phyloP scores from a whole-genome alignment of 2,113 vertebrate genomes.

The Dromaius novaehollandiae region DNA sequence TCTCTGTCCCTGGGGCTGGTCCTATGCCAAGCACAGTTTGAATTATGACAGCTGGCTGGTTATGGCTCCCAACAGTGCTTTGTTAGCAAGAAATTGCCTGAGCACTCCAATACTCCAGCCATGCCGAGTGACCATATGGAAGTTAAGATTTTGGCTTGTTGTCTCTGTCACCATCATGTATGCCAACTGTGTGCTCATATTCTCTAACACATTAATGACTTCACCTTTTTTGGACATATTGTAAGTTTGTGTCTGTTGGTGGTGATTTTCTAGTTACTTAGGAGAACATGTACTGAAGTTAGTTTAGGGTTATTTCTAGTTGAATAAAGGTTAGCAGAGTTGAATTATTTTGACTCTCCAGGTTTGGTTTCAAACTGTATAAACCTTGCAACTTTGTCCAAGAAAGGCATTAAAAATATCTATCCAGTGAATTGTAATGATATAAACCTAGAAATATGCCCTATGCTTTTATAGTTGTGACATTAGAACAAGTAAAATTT shows the following conservation, averaged over 20 bases:
- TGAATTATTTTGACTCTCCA: not conserved
- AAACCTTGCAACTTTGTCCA: not conserved
- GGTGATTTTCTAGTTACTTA: not conserved
- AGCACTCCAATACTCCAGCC: not conserved
- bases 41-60: not conserved
- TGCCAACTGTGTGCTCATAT: not conserved
- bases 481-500: not conserved
- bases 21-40: not conserved
- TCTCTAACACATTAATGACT: not conserved
- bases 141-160: slow-evolving; percentile 1
- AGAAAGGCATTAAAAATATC: not conserved
- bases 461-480: not conserved
- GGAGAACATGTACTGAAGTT: not conserved
- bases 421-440: not conserved
- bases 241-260: not conserved
- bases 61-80: not conserved
- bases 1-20: not conserved
- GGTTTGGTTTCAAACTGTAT: not conserved
- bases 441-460: not conserved
- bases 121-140: not conserved
- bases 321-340: not conserved
- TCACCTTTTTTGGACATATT: not conserved
- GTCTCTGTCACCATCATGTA: not conserved
- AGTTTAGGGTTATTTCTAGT: not conserved
- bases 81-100: slow-evolving; percentile 13